These are phyloP conservation scores for Coilia nasus DNA, from an alignment of 2,797 vertebrate species.

Conservation along the genomic window DNA sequence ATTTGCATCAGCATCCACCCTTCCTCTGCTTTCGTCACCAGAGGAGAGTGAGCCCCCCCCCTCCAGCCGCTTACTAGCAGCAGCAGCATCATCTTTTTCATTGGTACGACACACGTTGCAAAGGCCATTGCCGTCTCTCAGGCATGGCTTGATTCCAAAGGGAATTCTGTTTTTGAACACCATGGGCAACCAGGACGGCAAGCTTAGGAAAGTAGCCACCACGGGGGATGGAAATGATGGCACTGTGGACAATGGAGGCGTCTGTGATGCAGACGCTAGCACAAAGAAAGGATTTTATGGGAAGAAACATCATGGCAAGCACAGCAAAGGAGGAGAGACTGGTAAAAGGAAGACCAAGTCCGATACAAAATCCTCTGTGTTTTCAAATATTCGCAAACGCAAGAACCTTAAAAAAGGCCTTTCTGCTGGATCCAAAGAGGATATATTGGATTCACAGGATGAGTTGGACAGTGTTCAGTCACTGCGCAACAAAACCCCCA, in stretches of 20 bases:
- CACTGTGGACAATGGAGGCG: constrained; percentile 80
- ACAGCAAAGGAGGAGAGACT: constrained; percentile 73
- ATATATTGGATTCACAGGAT: constrained; percentile 81
- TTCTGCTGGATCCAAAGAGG: constrained; percentile 83
- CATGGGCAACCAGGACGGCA: constrained; percentile 98
- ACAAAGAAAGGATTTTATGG: constrained; percentile 83
- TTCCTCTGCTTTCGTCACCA: constrained; percentile 55
- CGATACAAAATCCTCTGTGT: constrained; percentile 88
- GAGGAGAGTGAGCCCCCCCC: constrained; percentile 63
- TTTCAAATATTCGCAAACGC: constrained; percentile 91
- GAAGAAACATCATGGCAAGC: constrained; percentile 82
- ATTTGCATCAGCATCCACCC: constrained; percentile 71
- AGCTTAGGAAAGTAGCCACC: constrained; percentile 81
- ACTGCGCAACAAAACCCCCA: constrained; percentile 82
- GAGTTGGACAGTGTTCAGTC: constrained; percentile 84
- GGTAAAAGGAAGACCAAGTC: constrained; percentile 88
- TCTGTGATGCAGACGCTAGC: constrained; percentile 77
- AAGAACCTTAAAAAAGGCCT: constrained; percentile 84
- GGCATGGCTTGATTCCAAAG: constrained; percentile 79
- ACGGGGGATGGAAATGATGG: constrained; percentile 83
- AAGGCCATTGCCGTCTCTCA: constrained; percentile 13
- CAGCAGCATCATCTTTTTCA: constrained; percentile 38
- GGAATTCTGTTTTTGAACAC: constrained; percentile 56
- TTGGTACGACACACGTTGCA: background rate
- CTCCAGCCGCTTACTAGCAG: constrained; percentile 58